Conservation (phyloP, 2,888 invertebrate species). For the Spilosoma lubricipeda region DNA sequence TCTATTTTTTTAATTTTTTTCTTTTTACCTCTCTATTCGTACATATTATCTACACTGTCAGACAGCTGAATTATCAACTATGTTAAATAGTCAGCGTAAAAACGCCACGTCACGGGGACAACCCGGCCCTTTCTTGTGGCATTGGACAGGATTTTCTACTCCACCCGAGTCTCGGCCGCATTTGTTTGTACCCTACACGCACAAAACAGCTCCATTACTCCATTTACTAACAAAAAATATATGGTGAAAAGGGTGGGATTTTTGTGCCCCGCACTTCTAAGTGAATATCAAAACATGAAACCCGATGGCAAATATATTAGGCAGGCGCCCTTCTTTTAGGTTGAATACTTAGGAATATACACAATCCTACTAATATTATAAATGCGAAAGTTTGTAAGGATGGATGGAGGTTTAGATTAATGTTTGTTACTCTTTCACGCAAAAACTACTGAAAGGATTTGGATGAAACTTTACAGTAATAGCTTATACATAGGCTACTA, state of each 20-base stretch:
- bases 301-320: slow-evolving; percentile 48
- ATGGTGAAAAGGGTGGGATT: slow-evolving; percentile 62
- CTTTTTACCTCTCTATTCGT: neutral
- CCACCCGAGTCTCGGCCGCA: slow-evolving; percentile 64
- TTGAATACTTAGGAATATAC: slow-evolving; percentile 22
- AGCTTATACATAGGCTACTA: too few species aligned
- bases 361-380: too few species aligned
- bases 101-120: slow-evolving; percentile 68
- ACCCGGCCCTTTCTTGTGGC: slow-evolving; percentile 63
- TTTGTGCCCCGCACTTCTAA: slow-evolving; percentile 52
- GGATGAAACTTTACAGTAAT: too few species aligned
- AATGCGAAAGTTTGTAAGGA: too few species aligned
- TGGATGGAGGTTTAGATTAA: too few species aligned
- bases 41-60: slow-evolving; percentile 3
- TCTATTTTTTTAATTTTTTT: neutral
- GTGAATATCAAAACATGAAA: slow-evolving; percentile 45
- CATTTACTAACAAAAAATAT: slow-evolving; percentile 79
- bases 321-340: slow-evolving; percentile 37
- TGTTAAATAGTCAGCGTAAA: slow-evolving; percentile 59
- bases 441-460: too few species aligned
- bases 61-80: slow-evolving; percentile 43
- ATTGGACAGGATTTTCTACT: slow-evolving; percentile 76
- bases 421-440: too few species aligned
- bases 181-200: slow-evolving; percentile 72
- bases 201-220: slow-evolving; percentile 82